These are phyloP conservation scores for Ammospiza nelsoni DNA, from an alignment of 2,113 vertebrate species.

Conservation along the genomic window DNA sequence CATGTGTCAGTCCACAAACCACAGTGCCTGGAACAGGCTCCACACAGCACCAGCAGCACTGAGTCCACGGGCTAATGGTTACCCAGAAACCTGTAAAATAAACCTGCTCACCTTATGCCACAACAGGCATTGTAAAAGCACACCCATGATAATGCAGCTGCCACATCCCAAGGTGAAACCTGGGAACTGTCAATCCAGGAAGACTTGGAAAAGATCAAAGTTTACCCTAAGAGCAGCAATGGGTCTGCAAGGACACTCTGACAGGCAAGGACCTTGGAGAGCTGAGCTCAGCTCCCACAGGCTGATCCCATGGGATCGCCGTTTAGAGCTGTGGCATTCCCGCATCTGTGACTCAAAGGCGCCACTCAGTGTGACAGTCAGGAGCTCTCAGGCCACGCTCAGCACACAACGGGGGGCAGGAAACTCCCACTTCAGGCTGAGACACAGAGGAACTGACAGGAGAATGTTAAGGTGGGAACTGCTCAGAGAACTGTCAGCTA, in stretches of 20 bases:
- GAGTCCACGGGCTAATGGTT: background rate
- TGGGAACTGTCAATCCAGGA: background rate
- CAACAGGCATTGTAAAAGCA: background rate
- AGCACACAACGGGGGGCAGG: background rate
- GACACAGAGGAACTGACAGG: background rate
- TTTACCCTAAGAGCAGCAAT: fast-evolving
- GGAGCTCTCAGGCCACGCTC: background rate
- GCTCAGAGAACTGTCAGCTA: background rate
- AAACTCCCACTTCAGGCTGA: background rate
- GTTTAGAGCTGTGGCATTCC: background rate
- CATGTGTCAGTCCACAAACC: background rate
- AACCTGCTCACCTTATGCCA: fast-evolving
- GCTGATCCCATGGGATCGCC: background rate
- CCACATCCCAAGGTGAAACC: background rate
- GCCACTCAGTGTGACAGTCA: fast-evolving
- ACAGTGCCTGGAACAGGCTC: background rate
- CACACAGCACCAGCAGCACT: background rate
- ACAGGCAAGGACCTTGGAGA: background rate
- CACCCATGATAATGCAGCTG: background rate
- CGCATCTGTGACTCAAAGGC: background rate
- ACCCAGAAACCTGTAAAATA: background rate
- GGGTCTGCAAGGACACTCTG: background rate
- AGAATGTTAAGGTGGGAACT: background rate
- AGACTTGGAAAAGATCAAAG: background rate
- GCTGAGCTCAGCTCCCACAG: background rate